phyloP scores from a whole-genome alignment of 2,797 vertebrate species.

The Phoebastria nigripes region DNA sequence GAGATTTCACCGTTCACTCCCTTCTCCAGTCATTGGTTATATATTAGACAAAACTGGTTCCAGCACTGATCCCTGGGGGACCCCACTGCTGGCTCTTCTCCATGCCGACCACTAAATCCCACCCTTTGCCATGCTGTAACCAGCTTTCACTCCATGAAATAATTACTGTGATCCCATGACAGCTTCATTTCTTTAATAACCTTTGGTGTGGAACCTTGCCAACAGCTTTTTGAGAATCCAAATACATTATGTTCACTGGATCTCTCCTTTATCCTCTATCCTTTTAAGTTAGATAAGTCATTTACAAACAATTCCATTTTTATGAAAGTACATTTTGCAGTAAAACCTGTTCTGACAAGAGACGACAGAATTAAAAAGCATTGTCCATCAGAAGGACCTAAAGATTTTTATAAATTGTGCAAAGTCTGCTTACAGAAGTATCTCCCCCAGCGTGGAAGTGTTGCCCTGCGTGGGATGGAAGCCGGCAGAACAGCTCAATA shows the following conservation, averaged over 20 bases:
- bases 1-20: background rate
- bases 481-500: background rate
- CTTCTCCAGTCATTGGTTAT: background rate
- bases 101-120: background rate
- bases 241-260: background rate
- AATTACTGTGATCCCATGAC: background rate
- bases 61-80: background rate
- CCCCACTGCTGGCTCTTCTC: background rate
- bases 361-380: background rate
- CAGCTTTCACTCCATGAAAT: background rate
- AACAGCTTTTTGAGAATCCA: background rate
- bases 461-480: background rate
- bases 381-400: background rate
- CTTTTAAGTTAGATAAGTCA: background rate
- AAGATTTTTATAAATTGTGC: background rate
- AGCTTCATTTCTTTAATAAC: background rate
- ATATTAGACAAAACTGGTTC: background rate
- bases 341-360: background rate
- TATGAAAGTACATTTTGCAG: background rate
- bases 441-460: background rate
- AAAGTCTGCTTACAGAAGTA: background rate
- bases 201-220: background rate
- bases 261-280: background rate
- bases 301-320: background rate
- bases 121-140: background rate